Percentiles rank a stretch among this genome's conserved stretches.
Evolutionary conservation across 2,888 invertebrate species (phyloP).

Genomic region (Oegoconia quadripuncta): DNA sequence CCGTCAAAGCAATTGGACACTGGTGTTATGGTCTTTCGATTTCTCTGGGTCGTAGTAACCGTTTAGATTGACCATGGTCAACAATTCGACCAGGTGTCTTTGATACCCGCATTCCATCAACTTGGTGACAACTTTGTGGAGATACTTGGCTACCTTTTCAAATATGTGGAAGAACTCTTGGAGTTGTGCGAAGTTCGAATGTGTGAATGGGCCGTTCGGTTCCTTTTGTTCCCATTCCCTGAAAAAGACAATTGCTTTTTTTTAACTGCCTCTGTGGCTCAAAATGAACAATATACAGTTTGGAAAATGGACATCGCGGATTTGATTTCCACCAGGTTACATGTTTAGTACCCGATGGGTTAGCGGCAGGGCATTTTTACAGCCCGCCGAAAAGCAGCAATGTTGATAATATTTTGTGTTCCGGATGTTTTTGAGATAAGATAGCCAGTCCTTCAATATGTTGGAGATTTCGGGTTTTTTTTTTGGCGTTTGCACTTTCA

Average conservation of each 20-base stretch:
- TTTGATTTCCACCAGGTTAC: no score
- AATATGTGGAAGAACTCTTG: conserved; percentile 81
- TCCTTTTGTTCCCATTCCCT: conserved; percentile 79
- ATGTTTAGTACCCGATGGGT: no score
- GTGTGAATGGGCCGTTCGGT: conserved; percentile 67
- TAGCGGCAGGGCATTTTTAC: no score
- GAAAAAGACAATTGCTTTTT: conserved; percentile 44
- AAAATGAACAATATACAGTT: no score
- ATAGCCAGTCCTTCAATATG: no score
- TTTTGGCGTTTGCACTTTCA: no score
- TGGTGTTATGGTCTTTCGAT: conserved; percentile 45
- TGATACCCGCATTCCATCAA: conserved; percentile 83
- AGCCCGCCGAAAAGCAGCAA: no score
- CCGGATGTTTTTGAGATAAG: no score
- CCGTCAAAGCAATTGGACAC: conserved; percentile 30
- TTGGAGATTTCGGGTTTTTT: no score
- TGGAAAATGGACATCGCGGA: no score
- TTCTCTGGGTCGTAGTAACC: conserved; percentile 71
- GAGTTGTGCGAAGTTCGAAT: conserved; percentile 78
- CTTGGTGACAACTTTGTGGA: conserved; percentile 81
- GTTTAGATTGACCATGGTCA: conserved; percentile 83
- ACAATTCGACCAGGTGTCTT: conserved; percentile 81
- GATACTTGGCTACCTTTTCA: conserved; percentile 78
- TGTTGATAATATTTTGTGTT: no score
- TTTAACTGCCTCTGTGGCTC: no score